Evolutionary conservation across 1,140 invertebrate genomes (phyloP).

Genomic region (Oreohelix idahoensis): DNA sequence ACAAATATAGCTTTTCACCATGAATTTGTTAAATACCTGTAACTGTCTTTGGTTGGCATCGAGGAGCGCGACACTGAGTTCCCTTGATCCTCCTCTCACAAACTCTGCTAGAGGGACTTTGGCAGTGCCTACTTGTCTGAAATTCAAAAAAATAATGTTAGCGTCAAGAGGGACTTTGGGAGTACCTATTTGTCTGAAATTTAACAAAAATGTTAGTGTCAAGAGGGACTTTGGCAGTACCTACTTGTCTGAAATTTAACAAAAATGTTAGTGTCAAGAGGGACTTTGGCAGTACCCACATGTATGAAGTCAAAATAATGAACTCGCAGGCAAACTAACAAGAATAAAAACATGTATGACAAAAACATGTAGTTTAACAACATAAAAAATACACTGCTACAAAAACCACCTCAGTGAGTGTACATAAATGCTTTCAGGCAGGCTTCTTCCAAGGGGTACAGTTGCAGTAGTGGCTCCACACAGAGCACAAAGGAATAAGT

Average conservation of each 20-base stretch:
- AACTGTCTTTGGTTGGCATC: slow-evolving; percentile 60
- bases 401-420: too few relatives aligned
- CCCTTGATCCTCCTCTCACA: slow-evolving; percentile 59
- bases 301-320: slow-evolving; percentile 48
- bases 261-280: slow-evolving; percentile 46
- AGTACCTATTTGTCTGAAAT: slow-evolving; percentile 65
- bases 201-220: background rate
- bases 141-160: background rate
- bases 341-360: too few relatives aligned
- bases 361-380: too few relatives aligned
- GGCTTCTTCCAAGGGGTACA: too few relatives aligned
- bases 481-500: too few relatives aligned
- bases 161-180: slow-evolving; percentile 61
- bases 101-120: slow-evolving; percentile 66
- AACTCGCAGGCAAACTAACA: too few relatives aligned
- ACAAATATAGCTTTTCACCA: too few relatives aligned
- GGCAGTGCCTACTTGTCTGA: slow-evolving; percentile 67
- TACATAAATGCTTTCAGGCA: too few relatives aligned
- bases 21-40: too few relatives aligned
- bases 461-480: too few relatives aligned
- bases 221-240: slow-evolving; percentile 64
- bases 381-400: too few relatives aligned
- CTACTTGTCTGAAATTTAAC: slow-evolving; percentile 61
- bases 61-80: slow-evolving; percentile 61
- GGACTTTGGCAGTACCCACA: slow-evolving; percentile 66